Evolutionary conservation across 2,797 vertebrate species (phyloP), one percentile per base, ranked within the genome.

Genomic region (Acanthis flammea): DNA sequence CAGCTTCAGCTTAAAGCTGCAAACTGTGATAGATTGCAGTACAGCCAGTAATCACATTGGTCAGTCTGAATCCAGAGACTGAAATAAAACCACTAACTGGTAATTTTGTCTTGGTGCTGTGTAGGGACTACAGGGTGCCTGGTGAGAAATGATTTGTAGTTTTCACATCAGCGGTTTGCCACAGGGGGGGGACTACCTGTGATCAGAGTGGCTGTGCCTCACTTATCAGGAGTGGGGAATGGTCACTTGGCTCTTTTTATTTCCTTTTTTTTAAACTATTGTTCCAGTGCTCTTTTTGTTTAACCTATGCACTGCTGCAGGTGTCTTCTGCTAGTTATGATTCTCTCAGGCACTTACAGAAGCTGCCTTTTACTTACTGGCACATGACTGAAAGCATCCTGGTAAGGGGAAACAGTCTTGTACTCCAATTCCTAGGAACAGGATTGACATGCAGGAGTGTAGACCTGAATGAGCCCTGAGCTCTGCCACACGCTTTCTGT

Each of bases 11-110:
- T 62, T 62, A 16, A 5, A 45, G 30, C 71, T 61, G 30, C 1
- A 1, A 37, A 24, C 13, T 67, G 50, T 37, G 37, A 33, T 18
- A 62, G 35, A 61, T 90, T 78, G 47, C 54, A 70, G 31, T 28
- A 28, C 12, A 57, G 66, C 21, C 54, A 72, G 45, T 75, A 74
- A 86, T 61, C 42, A 21, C 28, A 4, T 14, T 1, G 23, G 58
- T 57, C 70, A 75, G 19, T 65, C 42, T 78, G 54, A 92, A 23
- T 23, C 58, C 51, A 92, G 76, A 54, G 14, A 25, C 31, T 57
- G 24, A 94, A 88, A 88, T 58, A 25, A 95, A 92, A 45, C 14
- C n/a, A 16, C 42, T 75, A 15, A 19, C 23, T 37, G 31, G 18
- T 58, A 68, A 65, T 39, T 94, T 75, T 55, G 12, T 47, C 70